Conservation (phyloP, 2,888 invertebrate species). For the Ormyrus labotus region DNA sequence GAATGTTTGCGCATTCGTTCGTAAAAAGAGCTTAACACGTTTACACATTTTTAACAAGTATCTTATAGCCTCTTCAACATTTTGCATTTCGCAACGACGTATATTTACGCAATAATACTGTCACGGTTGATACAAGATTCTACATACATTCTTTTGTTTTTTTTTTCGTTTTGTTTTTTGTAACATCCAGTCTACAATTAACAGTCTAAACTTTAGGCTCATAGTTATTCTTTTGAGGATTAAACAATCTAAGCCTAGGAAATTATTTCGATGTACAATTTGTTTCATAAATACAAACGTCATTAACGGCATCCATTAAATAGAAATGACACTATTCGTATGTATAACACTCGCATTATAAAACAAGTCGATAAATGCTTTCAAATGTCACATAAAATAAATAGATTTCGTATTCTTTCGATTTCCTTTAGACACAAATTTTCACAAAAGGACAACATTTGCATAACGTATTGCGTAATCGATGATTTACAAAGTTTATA, state of each 20-base stretch:
- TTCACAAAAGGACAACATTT: slow-evolving; percentile 5
- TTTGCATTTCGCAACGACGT: slow-evolving; percentile 43
- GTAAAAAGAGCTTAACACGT: neutral
- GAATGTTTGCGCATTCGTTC: slow-evolving; percentile 5
- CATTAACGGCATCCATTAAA: slow-evolving; percentile 16
- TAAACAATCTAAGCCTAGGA: slow-evolving; percentile 19
- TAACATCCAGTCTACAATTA: slow-evolving; percentile 43
- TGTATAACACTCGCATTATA: neutral
- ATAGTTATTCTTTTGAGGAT: slow-evolving; percentile 15
- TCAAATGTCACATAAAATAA: slow-evolving; percentile 11
- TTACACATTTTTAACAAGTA: neutral
- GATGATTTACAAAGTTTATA: slow-evolving; percentile 13
- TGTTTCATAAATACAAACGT: slow-evolving; percentile 16
- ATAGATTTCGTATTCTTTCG: neutral
- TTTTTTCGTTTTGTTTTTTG: slow-evolving; percentile 23
- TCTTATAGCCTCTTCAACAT: slow-evolving; percentile 25
- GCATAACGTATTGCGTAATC: slow-evolving; percentile 6
- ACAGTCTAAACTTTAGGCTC: slow-evolving; percentile 42
- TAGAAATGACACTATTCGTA: slow-evolving; percentile 24
- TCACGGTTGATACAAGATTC: slow-evolving; percentile 52
- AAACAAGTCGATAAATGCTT: slow-evolving; percentile 17
- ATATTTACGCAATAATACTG: slow-evolving; percentile 55
- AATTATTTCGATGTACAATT: slow-evolving; percentile 43
- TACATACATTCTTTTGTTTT: slow-evolving; percentile 36
- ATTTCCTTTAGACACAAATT: neutral